Base-by-base conservation (phyloP, 2,888 invertebrate genomes). In the Epirrita christyi region DNA sequence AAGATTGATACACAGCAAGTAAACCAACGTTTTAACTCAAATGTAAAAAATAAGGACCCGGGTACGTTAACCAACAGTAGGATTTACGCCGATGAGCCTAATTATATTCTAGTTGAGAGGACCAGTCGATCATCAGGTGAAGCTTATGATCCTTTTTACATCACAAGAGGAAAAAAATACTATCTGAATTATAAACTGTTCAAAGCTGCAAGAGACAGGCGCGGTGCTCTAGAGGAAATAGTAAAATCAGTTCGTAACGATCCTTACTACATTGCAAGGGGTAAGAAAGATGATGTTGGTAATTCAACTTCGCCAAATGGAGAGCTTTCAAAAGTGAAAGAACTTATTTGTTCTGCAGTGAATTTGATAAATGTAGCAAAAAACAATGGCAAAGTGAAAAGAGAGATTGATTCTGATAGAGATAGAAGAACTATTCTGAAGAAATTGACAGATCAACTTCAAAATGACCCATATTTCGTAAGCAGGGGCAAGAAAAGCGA, bases 61-160 rank as follows among this genome's bases (percentile, higher is more conserved):
- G 78, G 79, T 29, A 86, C 86, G 9, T 55, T 90, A 0, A 74
- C 77, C 6, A 84, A 90, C 53, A 88, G 85, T 40, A 82, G 81
- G 65, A 82, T 93, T 36, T 93, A 78, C 63, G 93, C 88, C 0
- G 93, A 93, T 15, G 91, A 93, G 72, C 94, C 94, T 0, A 84
- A 83, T 57, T 94, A 89, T 76, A 85, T 93, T 66, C 63, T 93
- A 53, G 84, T 93, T 2, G 88, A 89, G 51, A 86, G 89, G 64
- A 86, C 83, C 57, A 83, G 90, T 55, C 85, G 91, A 44, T 86
- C 88, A 11, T 88, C 90, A 0, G 76, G 58, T 0, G 89, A 90
- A 72, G 27, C 41, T 0, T 82, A 85, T 6, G 92, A 91, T 59
- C 92, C 91, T 1, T 91, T 75, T 58, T 85, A 73, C 53, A 88